A percentile compares a stretch with the other conserved stretches of the same genome.
phyloP scores from a whole-genome alignment of 2,797 vertebrate genomes.

The Xerus rutilus region DNA sequence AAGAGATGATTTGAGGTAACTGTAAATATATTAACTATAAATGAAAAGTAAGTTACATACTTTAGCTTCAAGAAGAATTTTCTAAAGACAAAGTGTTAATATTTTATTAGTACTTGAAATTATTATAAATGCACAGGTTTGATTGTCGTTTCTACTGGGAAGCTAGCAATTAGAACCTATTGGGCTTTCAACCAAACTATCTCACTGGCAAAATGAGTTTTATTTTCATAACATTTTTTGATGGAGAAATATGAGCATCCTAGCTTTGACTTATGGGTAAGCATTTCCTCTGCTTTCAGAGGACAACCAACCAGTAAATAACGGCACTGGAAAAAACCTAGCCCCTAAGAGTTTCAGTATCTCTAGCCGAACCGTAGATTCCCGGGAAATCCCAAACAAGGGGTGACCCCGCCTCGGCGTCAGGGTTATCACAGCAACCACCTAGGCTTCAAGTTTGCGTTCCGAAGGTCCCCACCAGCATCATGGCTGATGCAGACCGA shows the following conservation, averaged over 20 bases:
- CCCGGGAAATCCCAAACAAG: conserved; percentile 67
- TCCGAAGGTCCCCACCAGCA: conserved; percentile 71
- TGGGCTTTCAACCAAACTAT: conserved; percentile 17
- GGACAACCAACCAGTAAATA: conserved; percentile 51
- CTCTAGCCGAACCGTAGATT: not conserved
- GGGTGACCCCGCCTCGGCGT: conserved; percentile 15
- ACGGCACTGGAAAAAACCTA: not conserved
- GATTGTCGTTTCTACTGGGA: not conserved
- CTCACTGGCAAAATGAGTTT: conserved; percentile 40
- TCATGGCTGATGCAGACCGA: conserved; percentile 83
- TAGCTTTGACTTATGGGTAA: conserved; percentile 31
- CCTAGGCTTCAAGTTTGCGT: conserved; percentile 57
- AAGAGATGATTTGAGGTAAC: not conserved
- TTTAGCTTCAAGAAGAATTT: not conserved
- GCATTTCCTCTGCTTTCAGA: conserved; percentile 26
- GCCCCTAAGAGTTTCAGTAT: not conserved
- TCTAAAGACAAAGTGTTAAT: not conserved
- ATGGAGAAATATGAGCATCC: conserved; percentile 16
- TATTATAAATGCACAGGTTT: not conserved
- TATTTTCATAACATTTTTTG: conserved; percentile 40
- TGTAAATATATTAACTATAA: not conserved
- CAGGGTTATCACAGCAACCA: not conserved
- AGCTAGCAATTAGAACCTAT: conserved; percentile 25
- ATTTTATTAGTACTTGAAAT: not conserved
- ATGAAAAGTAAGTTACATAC: not conserved